Evolutionary conservation across 2,888 invertebrate species (phyloP).

Genomic region (Orthonychiurus folsomi): DNA sequence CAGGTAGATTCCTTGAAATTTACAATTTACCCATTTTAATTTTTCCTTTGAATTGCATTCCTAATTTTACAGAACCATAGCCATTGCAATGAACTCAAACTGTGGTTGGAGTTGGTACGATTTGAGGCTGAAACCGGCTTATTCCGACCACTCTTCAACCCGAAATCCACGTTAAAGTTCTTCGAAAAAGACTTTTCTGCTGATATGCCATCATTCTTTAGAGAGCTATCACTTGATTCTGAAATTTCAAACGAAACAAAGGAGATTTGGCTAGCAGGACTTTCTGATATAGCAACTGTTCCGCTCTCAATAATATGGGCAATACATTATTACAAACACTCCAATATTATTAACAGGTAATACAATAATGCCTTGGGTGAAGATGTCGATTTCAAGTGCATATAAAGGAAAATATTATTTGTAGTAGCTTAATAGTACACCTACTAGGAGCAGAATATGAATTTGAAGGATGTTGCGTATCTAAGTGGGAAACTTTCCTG

Average conservation of each 20-base stretch:
- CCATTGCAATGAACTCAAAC: constrained; percentile 18
- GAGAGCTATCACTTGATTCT: not conserved
- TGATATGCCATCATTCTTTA: not conserved
- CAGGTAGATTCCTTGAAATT: too few species aligned
- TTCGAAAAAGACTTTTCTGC: not conserved
- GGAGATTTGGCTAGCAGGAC: constrained; percentile 15
- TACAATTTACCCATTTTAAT: too few species aligned
- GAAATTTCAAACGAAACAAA: too few species aligned
- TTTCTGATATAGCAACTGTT: constrained; percentile 21
- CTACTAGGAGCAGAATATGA: constrained; percentile 61
- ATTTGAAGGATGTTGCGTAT: constrained; percentile 59
- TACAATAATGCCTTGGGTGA: too few species aligned
- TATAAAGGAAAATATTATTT: too few species aligned
- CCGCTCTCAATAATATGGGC: constrained; percentile 22
- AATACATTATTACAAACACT: constrained; percentile 6
- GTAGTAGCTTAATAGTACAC: constrained; percentile 50
- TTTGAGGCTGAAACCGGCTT: constrained; percentile 22
- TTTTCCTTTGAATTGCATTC: not conserved
- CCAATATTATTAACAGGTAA: too few species aligned
- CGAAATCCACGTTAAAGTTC: not conserved
- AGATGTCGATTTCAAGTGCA: too few species aligned
- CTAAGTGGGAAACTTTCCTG: constrained; percentile 63
- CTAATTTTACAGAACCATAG: not conserved
- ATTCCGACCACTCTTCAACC: constrained; percentile 11
- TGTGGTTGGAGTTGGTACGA: constrained; percentile 18